Percentiles rank a stretch among this genome's conserved stretches.
phyloP scores from a whole-genome alignment of 2,888 invertebrate species.

The Papilio elwesi region DNA sequence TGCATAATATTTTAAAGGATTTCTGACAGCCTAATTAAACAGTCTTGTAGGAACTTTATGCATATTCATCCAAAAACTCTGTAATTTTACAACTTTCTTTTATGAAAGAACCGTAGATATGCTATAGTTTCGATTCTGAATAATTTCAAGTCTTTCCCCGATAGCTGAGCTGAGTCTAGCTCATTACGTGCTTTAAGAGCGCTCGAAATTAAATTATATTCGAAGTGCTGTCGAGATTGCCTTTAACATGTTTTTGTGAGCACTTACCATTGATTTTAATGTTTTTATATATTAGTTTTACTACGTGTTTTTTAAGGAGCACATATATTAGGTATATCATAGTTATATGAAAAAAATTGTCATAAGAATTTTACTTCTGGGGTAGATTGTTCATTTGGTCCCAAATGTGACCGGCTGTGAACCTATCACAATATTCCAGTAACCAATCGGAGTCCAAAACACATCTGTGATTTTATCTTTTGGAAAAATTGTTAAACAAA shows the following conservation, averaged over 20 bases:
- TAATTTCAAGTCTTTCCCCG: not conserved
- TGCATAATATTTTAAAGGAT: not conserved
- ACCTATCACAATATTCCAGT: too few relatives aligned
- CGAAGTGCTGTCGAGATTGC: not conserved
- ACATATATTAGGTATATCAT: too few relatives aligned
- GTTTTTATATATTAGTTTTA: too few relatives aligned
- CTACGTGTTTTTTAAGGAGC: too few relatives aligned
- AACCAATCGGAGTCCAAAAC: too few relatives aligned
- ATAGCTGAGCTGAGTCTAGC: conserved; percentile 12
- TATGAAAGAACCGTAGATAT: not conserved
- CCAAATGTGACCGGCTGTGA: too few relatives aligned
- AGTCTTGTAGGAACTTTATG: not conserved
- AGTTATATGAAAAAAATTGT: too few relatives aligned
- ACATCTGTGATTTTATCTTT: too few relatives aligned
- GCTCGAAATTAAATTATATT: conserved; percentile 11
- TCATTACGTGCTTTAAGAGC: conserved; percentile 14
- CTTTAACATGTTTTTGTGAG: not conserved
- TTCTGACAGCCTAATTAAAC: not conserved
- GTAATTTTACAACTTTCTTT: not conserved
- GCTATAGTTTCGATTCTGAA: not conserved
- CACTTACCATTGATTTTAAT: not conserved
- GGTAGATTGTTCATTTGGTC: too few relatives aligned
- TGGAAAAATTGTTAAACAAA: too few relatives aligned
- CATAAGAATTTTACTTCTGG: too few relatives aligned
- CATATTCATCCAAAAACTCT: not conserved